Base-by-base conservation (phyloP, 2,113 vertebrate species). In the Cepphus grylle region DNA sequence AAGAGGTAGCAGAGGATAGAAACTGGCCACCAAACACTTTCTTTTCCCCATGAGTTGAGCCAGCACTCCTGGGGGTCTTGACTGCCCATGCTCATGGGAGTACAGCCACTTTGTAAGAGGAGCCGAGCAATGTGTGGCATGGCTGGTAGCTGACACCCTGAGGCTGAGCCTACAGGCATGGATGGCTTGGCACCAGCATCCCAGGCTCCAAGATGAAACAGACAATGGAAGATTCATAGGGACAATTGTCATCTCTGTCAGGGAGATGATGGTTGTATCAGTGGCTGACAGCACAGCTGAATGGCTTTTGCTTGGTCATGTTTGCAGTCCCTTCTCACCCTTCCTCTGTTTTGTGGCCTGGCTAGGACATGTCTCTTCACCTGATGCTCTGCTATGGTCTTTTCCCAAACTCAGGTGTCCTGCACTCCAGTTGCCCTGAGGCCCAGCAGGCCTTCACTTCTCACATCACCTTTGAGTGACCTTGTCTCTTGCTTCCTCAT, bases 401-500 rank as follows among this genome's bases (percentile, higher is more conserved):
- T 87, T 93, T 78, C 45, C 77, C 1, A 7, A 66, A 78, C 25
- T 8, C 0, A 0, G 1, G 16, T 58, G 36, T 27, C 34, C 71
- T 50, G 52, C 8, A 14, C 25, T 43, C 45, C 36, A 40, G 47
- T 27, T 67, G n/a, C 18, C 12, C 22, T 16, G 7, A 22, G 32
- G 15, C 17, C 32, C 84, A 45, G 26, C 53, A 79, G 43, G 21
- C 42, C 43, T 58, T 53, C 55, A 18, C 2, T 5, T 81, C 61
- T 76, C 56, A 58, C 8, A 15, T 6, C 14, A 2, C 32, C 52
- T 81, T 88, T 42, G 15, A 19, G 32, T 86, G 78, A 93, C 45
- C 15, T 66, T 74, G 26, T 55, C 50, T 84, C 42, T 50, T 45
- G 32, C 38, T 89, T 95, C 90, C 45, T 91, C 40, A 29, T 56